Base-by-base conservation (phyloP, 2,888 invertebrate genomes). In the Amphipyra berbera region DNA sequence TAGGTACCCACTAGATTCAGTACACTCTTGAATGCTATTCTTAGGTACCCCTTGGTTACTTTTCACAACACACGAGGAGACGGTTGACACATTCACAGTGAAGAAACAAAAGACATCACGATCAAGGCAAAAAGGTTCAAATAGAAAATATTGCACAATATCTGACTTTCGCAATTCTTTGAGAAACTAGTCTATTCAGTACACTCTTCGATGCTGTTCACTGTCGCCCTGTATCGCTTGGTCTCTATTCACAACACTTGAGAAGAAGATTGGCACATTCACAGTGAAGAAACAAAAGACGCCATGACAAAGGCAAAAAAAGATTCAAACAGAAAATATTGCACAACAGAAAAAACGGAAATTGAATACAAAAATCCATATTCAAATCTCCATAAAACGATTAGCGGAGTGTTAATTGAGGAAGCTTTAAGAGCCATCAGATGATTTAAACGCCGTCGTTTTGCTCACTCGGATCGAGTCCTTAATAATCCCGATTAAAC, bases 401-500 rank as follows among this genome's bases (percentile, higher is more conserved):
- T 76, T 73, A 79, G 65, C 49, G 33, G 55, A 54, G 81, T 81
- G 81, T 78, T 88, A 85, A 86, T 82, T 81, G 78, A 82, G 83
- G 62, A 71, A 73, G 81, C 82, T 81, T 81, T 84, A 84, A 82
- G 77, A 73, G 40, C 48, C 79, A 73, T 61, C 64, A 73, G 47
- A 82, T 88, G 89, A 92, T 91, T 90, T 90, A 91, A 82, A 66
- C 70, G 72, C 85, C 82, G 86, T 86, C 88, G 82, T 77, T 82
- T 83, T 82, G 74, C 82, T 80, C 88, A 88, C 84, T 87, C 83
- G 85, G 83, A 81, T 79, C 83, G 79, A 80, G 82, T 87, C 88
- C 85, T 92, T 89, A 91, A 90, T 92, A 93, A 92, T 91, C 87
- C 88, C 89, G 91, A 90, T 90, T 90, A 91, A 93, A 94, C 88